A percentile compares a stretch with the other conserved stretches of the same genome.
These are phyloP conservation scores for Neuroterus valhalla DNA, from an alignment of 1,140 invertebrate genomes.

Conservation along the genomic window DNA sequence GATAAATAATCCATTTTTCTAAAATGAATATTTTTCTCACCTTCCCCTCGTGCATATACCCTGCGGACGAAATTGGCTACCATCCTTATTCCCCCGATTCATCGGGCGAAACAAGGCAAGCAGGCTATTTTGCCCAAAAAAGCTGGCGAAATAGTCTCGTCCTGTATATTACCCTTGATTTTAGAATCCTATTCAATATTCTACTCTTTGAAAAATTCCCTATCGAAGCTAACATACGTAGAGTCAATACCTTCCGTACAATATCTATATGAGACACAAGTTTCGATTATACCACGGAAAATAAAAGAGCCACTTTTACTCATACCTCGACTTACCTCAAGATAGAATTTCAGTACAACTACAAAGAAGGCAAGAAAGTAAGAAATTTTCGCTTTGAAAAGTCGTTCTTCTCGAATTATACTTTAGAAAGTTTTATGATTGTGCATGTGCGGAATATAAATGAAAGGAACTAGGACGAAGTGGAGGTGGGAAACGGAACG, in stretches of 20 bases:
- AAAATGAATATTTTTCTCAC: too few relatives aligned
- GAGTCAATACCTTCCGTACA: background rate
- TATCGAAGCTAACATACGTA: background rate
- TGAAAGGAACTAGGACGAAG: slow-evolving; percentile 21
- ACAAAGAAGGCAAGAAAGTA: slow-evolving; percentile 4
- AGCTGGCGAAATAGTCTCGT: too few relatives aligned
- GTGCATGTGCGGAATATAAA: slow-evolving; percentile 27
- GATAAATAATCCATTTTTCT: too few relatives aligned
- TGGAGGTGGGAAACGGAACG: slow-evolving; percentile 10
- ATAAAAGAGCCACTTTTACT: slow-evolving; percentile 21
- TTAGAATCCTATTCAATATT: background rate
- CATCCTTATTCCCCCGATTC: too few relatives aligned
- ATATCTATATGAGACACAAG: background rate
- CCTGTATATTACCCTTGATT: background rate
- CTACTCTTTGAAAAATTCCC: background rate
- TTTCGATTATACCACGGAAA: slow-evolving; percentile 11
- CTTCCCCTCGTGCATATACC: too few relatives aligned
- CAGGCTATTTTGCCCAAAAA: too few relatives aligned
- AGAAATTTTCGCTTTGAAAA: slow-evolving; percentile 21
- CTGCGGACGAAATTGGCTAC: too few relatives aligned
- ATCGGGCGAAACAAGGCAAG: too few relatives aligned
- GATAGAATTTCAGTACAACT: slow-evolving; percentile 24
- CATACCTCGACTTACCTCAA: slow-evolving; percentile 22
- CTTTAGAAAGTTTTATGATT: slow-evolving; percentile 17
- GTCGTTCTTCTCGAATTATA: slow-evolving; percentile 29